Evolutionary conservation across 53 echinoderm and acorn worm species (phyloP), one percentile per base, ranked within the genome.

Genomic region (Echinarachnius parma): DNA sequence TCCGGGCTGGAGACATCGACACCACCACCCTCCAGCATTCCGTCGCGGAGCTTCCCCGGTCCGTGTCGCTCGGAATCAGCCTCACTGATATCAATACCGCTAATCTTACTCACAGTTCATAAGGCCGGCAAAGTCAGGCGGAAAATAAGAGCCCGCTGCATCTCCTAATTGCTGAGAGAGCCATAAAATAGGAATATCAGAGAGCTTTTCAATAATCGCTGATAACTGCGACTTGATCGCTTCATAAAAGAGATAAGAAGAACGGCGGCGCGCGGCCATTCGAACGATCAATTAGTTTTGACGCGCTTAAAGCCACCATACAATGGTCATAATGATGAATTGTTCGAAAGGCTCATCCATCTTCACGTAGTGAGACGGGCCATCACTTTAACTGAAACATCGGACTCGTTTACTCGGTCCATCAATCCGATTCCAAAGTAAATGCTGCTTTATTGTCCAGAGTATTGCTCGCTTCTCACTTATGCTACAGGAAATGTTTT

Each of bases 21-120:
- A 36, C 74, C 57, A 19, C 15, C 37, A 56, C 56, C 74, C 74
- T 19, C 56, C 44, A 56, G 57, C 57, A 56, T 26, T 72, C 57
- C 57, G 57, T 26, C 70, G 70, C 56, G 74, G 56, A 27, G 56
- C 36, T 33, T 32, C 36, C 58, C 70, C 74, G 74, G 36, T 72
- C 21, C 13, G 28, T 57, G 74, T 57, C 70, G 55, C 34, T 32
- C 28, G 55, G 39, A 72, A 56, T 56, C 56, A 36, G 42, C 16
- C 74, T 37, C 4, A 29, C 24, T 56, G 57, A 26, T 36, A 70
- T 72, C 74, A 72, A 72, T 72, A 56, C 42, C 28, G 26, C 70
- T 72, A 56, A 72, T 72, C 56, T 72, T 72, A 56, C 56, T 72
- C 74, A 72, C 74, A 72, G 74, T 56, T 70, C 74, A 46, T 24